Percentiles rank a stretch among this genome's conserved stretches.
Conservation (phyloP, 2,888 invertebrate species). For the Caenorhabditis afra region DNA sequence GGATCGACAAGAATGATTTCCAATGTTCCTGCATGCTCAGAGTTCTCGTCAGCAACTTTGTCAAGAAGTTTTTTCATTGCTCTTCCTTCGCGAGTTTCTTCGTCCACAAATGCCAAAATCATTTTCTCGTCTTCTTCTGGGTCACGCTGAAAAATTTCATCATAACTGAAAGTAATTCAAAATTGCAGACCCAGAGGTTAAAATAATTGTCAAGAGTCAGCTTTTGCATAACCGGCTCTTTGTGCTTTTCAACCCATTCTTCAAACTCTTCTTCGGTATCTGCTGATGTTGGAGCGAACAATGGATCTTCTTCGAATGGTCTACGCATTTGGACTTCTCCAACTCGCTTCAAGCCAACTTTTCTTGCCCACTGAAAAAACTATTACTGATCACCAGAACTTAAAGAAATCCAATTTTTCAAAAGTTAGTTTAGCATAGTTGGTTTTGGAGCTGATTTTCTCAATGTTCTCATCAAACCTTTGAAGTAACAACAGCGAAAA, state of each 20-base stretch:
- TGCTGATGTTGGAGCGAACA: slow-evolving; percentile 77
- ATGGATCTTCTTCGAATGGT: slow-evolving; percentile 80
- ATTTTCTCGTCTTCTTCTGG: slow-evolving; percentile 80
- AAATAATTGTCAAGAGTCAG: slow-evolving; percentile 80
- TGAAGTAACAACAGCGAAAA: slow-evolving; percentile 80
- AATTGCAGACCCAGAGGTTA: slow-evolving; percentile 80
- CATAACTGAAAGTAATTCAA: neutral
- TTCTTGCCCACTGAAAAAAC: slow-evolving; percentile 78
- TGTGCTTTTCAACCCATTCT: slow-evolving; percentile 81
- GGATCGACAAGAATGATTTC: slow-evolving; percentile 80
- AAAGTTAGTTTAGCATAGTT: too few relatives aligned
- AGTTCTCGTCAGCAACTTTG: slow-evolving; percentile 80
- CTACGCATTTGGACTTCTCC: slow-evolving; percentile 80
- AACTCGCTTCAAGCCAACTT: slow-evolving; percentile 78
- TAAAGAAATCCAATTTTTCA: too few relatives aligned
- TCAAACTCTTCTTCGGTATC: slow-evolving; percentile 80
- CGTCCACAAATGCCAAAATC: slow-evolving; percentile 80
- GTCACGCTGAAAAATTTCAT: slow-evolving; percentile 71
- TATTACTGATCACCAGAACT: too few relatives aligned
- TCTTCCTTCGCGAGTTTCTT: slow-evolving; percentile 80
- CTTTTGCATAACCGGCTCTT: slow-evolving; percentile 81
- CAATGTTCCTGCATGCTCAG: slow-evolving; percentile 80
- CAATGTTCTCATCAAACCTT: slow-evolving; percentile 64
- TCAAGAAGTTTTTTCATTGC: slow-evolving; percentile 79
- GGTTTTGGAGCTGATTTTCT: too few relatives aligned